A percentile compares a stretch with the other conserved stretches of the same genome.
These are phyloP conservation scores for Danio rerio DNA, from an alignment of 2,113 vertebrate species.

Conservation along the genomic window GRCz12tu NC_133176.1:44329501-44330000, in stretches of 20 bases:
- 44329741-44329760: conserved; percentile 22
- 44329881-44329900: background rate
- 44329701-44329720: conserved; percentile 84
- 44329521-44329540: background rate
- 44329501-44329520: background rate
- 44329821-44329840: conserved; percentile 56
- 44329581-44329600: background rate
- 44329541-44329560: too few relatives aligned
- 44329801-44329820: conserved; percentile 50
- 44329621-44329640: background rate
- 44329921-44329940: conserved; percentile 22
- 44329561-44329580: background rate
- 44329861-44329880: conserved; percentile 37
- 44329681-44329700: conserved; percentile 91
- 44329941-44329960: conserved; percentile 43
- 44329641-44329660: conserved; percentile 79
- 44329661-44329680: conserved; percentile 96
- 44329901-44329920: conserved; percentile 32
- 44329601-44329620: conserved; percentile 17
- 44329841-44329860: conserved; percentile 47
- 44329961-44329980: background rate
- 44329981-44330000: conserved; percentile 19
- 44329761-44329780: conserved; percentile 51
- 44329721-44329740: conserved; percentile 60
- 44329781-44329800: conserved; percentile 47